These are phyloP conservation scores for Microdon myrmicae DNA, from an alignment of 2,888 invertebrate species.

Conservation along the genomic window DNA sequence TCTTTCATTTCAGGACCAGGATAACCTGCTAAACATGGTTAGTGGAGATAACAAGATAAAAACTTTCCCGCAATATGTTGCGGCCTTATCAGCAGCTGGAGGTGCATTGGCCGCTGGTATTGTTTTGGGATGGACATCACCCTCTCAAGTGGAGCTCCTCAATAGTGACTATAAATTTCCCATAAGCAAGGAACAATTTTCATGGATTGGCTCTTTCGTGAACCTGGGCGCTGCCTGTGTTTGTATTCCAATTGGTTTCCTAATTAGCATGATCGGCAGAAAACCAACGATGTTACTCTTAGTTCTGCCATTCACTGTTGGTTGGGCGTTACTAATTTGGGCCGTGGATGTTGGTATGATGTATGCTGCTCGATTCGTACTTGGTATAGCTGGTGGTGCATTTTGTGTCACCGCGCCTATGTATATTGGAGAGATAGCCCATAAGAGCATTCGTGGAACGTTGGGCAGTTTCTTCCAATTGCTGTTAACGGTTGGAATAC, in stretches of 20 bases:
- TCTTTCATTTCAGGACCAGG: conserved; percentile 60
- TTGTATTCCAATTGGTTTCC: conserved; percentile 78
- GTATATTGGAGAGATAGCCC: conserved; percentile 87
- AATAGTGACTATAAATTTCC: conserved; percentile 65
- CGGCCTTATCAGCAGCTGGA: conserved; percentile 73
- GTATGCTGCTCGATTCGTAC: conserved; percentile 62
- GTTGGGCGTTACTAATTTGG: conserved; percentile 80
- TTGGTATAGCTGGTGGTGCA: conserved; percentile 72
- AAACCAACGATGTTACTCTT: conserved; percentile 71
- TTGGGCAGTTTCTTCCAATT: conserved; percentile 90
- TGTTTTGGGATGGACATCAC: conserved; percentile 82
- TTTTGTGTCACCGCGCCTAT: conserved; percentile 86
- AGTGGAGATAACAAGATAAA: conserved; percentile 56
- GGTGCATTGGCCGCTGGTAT: conserved; percentile 83
- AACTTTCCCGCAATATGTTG: conserved; percentile 63
- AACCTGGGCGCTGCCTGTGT: conserved; percentile 79
- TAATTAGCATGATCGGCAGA: conserved; percentile 78
- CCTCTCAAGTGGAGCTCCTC: conserved; percentile 68
- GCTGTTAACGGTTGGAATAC: conserved; percentile 84
- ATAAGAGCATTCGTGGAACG: conserved; percentile 83
- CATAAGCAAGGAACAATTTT: conserved; percentile 69
- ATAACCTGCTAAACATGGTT: conserved; percentile 62
- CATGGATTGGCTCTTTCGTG: conserved; percentile 78
- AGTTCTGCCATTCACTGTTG: conserved; percentile 75
- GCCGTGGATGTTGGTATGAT: conserved; percentile 71